Percentiles rank a stretch among this genome's conserved stretches.
Conservation (phyloP, 2,797 vertebrate genomes). For the Chiroxiphia lanceolata region DNA sequence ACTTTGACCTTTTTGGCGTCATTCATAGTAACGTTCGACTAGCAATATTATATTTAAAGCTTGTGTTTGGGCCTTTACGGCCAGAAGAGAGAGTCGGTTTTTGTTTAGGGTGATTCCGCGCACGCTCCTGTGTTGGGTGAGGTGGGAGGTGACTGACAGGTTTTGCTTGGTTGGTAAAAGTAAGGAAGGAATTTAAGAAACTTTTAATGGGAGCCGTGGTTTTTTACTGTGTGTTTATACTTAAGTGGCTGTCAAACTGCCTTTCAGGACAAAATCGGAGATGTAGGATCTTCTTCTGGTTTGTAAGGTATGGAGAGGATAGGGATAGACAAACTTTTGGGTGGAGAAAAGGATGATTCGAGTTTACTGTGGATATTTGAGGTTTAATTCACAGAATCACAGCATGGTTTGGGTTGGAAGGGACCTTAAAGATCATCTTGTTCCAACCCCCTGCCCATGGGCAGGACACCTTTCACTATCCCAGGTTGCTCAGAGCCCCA, state of each 20-base stretch:
- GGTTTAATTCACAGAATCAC: neutral
- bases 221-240: neutral
- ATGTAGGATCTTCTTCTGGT: neutral
- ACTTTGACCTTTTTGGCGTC: neutral
- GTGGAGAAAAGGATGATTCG: neutral
- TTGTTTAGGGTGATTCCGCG: neutral
- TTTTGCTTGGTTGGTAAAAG: neutral
- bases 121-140: rapidly evolving
- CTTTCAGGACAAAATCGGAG: neutral
- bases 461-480: neutral
- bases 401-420: neutral
- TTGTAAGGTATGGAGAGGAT: neutral
- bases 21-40: rapidly evolving
- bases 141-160: neutral
- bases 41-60: neutral
- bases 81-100: rapidly evolving
- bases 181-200: neutral
- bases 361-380: neutral
- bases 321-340: neutral
- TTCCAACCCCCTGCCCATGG: neutral
- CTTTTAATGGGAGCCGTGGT: rapidly evolving
- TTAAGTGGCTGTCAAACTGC: neutral
- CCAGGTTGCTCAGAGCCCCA: neutral
- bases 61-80: rapidly evolving
- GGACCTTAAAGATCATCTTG: rapidly evolving